A percentile compares a stretch with the other conserved stretches of the same genome.
Conservation (phyloP, 2,113 vertebrate genomes). For the Dolichallabes microphthalmus region DNA sequence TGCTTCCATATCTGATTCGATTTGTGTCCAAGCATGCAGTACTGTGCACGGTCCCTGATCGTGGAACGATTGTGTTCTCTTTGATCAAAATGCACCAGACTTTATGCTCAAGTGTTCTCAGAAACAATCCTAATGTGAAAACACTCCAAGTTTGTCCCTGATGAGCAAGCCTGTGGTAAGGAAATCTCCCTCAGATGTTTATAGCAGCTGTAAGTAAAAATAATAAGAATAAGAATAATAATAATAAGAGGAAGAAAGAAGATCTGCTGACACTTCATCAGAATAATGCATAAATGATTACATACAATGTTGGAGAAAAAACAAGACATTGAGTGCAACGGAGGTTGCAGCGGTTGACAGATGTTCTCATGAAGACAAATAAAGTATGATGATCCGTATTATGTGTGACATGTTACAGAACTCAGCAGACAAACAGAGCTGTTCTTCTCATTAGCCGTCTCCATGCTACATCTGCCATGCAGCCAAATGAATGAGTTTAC, state of each 20-base stretch:
- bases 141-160: too few relatives aligned
- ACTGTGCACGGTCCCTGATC: too few relatives aligned
- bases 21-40: too few relatives aligned
- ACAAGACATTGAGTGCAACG: too few relatives aligned
- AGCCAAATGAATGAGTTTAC: conserved; percentile 42
- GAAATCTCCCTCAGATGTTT: neutral
- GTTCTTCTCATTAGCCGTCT: conserved; percentile 37
- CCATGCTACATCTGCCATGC: conserved; percentile 29
- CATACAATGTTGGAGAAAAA: neutral
- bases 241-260: neutral
- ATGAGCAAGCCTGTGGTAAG: too few relatives aligned
- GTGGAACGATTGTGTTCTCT: too few relatives aligned
- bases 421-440: conserved; percentile 36
- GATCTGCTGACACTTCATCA: neutral
- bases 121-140: too few relatives aligned
- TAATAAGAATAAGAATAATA: neutral
- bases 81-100: too few relatives aligned
- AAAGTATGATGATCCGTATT: conserved; percentile 16
- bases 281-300: neutral
- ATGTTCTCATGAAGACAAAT: conserved; percentile 23
- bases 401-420: conserved; percentile 30
- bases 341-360: neutral
- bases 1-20: too few relatives aligned
- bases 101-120: too few relatives aligned
- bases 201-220: neutral